Percentiles rank a stretch among this genome's conserved stretches.
These are phyloP conservation scores for Neodon shergylaensis DNA, from an alignment of 2,113 vertebrate species.

Conservation along the genomic window DNA sequence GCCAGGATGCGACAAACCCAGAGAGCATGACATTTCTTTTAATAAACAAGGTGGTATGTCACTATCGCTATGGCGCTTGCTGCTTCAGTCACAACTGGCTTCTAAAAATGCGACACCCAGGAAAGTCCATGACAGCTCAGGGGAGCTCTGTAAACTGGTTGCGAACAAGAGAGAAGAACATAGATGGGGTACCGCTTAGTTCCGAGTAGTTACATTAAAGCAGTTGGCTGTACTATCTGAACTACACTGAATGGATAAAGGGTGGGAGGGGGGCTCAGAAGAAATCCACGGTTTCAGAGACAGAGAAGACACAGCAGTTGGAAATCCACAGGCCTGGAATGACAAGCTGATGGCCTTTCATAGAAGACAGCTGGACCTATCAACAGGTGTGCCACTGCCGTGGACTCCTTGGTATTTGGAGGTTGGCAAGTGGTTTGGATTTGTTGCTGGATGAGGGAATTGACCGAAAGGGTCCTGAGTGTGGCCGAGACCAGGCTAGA, in stretches of 20 bases:
- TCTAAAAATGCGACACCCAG: constrained; percentile 73
- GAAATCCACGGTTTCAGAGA: background rate
- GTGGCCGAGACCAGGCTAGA: background rate
- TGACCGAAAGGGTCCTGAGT: background rate
- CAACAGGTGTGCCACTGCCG: background rate
- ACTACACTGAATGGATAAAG: background rate
- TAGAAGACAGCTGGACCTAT: background rate
- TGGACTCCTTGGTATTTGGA: background rate
- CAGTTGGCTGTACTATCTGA: background rate
- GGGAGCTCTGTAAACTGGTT: constrained; percentile 19
- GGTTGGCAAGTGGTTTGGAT: background rate
- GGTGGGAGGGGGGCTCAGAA: background rate
- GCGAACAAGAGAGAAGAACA: constrained; percentile 36
- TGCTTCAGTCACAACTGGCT: constrained; percentile 51
- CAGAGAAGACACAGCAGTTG: background rate
- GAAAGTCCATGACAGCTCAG: constrained; percentile 30
- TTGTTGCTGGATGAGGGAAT: background rate
- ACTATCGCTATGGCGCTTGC: constrained; percentile 64
- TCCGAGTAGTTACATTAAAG: background rate
- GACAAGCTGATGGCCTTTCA: background rate
- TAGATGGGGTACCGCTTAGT: background rate
- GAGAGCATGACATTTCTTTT: constrained; percentile 49
- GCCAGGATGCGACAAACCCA: constrained; percentile 37
- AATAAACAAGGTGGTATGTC: constrained; percentile 71
- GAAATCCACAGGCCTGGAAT: background rate